Evolutionary conservation across 2,888 invertebrate species (phyloP), one percentile per base, ranked within the genome.

Genomic region (Xanthia togata): DNA sequence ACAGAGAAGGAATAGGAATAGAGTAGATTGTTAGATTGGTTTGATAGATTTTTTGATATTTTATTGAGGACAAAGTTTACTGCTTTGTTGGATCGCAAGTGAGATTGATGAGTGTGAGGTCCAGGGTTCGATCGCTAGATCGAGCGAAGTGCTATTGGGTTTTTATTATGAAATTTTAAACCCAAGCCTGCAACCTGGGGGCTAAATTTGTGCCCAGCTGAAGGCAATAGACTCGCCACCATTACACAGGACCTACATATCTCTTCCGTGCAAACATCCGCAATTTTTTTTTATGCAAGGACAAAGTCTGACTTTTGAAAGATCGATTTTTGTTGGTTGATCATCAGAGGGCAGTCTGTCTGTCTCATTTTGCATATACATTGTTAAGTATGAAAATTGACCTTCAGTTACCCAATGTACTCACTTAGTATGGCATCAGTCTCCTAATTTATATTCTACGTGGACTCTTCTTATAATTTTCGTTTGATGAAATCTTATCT

Each of bases 401-500:
- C 20, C 26, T 65, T 47, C 8, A 35, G 3, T 44, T n/a, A 35
- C 12, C 12, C n/a, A 5, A 55, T 55, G 5, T 44, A n/a, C 23
- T 47, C 17, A 23, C 1, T 44, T 35, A 12, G 17, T 35, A 5
- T 20, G 8, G 35, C 12, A 14, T 47, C 12, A 47, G 4, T n/a
- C 47, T 47, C 11, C 8, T 47, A 14, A 20, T 47, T 44, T 20
- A 8, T 41, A 8, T 72, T 41, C 23, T 44, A 26, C 35, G 4
- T 23, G 8, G 20, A 20, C 9, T 17, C 14, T 31, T 35, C 26
- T 35, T 38, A 26, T n/a, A 44, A 31, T 41, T 57, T 47, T 73
- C 35, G 17, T 73, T 17, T 12, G n/a, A 47, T 38, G 38, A 11
- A 44, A 35, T 41, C 47, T 76, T 76, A 38, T 57, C 26, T 38